Conservation (phyloP, 2,113 vertebrate genomes). For the Pycnonotus jocosus region DNA sequence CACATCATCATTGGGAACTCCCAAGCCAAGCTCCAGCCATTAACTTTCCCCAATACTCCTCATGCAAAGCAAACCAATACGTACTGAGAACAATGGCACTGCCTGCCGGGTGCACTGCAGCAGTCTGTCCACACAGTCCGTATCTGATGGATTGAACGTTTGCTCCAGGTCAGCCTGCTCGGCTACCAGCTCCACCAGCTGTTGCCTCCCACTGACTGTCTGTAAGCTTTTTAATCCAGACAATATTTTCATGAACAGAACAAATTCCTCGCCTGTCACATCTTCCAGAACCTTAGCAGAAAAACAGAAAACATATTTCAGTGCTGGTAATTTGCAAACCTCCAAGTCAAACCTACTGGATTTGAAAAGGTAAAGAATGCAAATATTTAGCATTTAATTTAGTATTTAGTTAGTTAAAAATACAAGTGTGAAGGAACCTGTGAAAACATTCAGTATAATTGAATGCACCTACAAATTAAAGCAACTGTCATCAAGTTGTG, state of each 20-base stretch:
- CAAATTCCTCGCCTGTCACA: slow-evolving; percentile 96
- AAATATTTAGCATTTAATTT: neutral
- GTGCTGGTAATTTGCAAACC: neutral
- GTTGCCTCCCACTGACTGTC: slow-evolving; percentile 92
- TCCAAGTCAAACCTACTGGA: neutral
- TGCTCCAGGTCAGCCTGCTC: slow-evolving; percentile 95
- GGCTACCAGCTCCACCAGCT: slow-evolving; percentile 92
- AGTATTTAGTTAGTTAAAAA: neutral
- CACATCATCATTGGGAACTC: neutral
- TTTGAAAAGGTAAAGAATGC: neutral
- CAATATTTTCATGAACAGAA: slow-evolving; percentile 94
- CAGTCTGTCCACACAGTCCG: slow-evolving; percentile 92
- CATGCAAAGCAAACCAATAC: neutral
- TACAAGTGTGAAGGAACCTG: neutral
- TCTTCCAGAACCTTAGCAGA: slow-evolving; percentile 90
- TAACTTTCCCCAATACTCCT: neutral
- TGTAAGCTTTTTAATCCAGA: slow-evolving; percentile 87
- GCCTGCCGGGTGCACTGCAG: slow-evolving; percentile 96
- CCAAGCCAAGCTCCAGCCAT: neutral
- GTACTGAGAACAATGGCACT: slow-evolving; percentile 92
- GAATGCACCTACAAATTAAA: neutral
- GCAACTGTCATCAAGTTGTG: neutral
- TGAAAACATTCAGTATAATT: neutral
- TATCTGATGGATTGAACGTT: slow-evolving; percentile 87
- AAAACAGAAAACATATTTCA: neutral